Evolutionary conservation across 2,888 invertebrate genomes (phyloP).

Genomic region (Drosophila melanocephala): DNA sequence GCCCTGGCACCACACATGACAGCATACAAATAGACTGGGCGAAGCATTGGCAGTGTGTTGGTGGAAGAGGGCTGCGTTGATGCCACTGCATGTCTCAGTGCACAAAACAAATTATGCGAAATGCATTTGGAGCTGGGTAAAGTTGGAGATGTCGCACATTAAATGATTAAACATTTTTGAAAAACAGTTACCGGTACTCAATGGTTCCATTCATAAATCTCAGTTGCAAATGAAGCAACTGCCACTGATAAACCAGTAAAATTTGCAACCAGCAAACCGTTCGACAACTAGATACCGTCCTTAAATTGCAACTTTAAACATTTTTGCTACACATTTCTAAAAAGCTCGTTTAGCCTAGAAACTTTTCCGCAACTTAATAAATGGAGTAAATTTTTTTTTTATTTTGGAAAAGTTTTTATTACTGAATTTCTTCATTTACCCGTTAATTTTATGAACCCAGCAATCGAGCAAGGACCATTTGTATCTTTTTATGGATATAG

Average conservation of each 20-base stretch:
- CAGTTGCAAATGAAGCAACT: not conserved
- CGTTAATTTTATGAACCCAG: not conserved
- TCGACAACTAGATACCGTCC: not conserved
- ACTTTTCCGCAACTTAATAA: not conserved
- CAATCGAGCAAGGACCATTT: not conserved
- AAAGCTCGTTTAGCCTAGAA: not conserved
- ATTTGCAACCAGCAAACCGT: not conserved
- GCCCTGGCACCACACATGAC: slow-evolving; percentile 44
- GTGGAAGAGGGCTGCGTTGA: slow-evolving; percentile 30
- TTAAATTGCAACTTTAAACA: not conserved
- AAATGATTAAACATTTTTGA: slow-evolving; percentile 64
- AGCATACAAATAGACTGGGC: slow-evolving; percentile 51
- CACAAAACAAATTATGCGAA: slow-evolving; percentile 78
- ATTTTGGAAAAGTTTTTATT: not conserved
- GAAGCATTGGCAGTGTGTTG: slow-evolving; percentile 15
- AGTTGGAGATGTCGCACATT: slow-evolving; percentile 57
- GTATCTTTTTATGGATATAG: not conserved
- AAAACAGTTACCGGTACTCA: slow-evolving; percentile 15
- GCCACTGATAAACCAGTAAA: not conserved
- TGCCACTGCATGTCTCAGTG: slow-evolving; percentile 63
- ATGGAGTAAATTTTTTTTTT: not conserved
- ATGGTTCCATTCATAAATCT: slow-evolving; percentile 31
- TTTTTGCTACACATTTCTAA: not conserved
- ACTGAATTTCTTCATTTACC: not conserved
- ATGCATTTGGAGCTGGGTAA: slow-evolving; percentile 66